Evolutionary conservation across 2,113 vertebrate species (phyloP).

Genomic region (Dendropsophus ebraccatus): DNA sequence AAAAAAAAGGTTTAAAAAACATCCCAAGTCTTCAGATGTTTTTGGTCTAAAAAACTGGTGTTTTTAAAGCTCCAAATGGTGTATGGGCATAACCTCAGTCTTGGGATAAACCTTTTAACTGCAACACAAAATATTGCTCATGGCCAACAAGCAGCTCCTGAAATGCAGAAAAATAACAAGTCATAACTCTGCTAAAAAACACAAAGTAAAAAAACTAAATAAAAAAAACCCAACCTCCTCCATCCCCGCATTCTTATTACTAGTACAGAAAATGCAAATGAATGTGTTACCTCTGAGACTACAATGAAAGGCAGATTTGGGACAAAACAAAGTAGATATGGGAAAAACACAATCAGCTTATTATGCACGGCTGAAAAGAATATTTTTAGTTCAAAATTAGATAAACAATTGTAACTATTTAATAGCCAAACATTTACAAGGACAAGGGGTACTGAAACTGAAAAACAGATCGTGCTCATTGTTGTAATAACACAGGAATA

Average conservation of each 20-base stretch:
- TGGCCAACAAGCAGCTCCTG: neutral
- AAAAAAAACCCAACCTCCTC: too few species aligned
- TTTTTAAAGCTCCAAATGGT: too few species aligned
- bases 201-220: neutral
- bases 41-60: too few species aligned
- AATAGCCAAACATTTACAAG: neutral
- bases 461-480: neutral
- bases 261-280: neutral
- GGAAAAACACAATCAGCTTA: neutral
- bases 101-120: too few species aligned
- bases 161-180: neutral
- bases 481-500: neutral
- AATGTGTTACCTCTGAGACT: neutral
- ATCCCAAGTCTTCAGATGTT: too few species aligned
- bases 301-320: slow-evolving; percentile 18
- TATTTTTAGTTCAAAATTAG: slow-evolving; percentile 13
- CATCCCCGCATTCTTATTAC: neutral
- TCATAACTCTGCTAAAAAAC: neutral
- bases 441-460: neutral
- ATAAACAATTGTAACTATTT: neutral
- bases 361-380: neutral
- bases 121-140: neutral
- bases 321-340: neutral
- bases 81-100: too few species aligned
- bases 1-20: too few species aligned